Evolutionary conservation across 2,888 invertebrate genomes (phyloP), one percentile per base, ranked within the genome.

Genomic region (Elmis aenea): DNA sequence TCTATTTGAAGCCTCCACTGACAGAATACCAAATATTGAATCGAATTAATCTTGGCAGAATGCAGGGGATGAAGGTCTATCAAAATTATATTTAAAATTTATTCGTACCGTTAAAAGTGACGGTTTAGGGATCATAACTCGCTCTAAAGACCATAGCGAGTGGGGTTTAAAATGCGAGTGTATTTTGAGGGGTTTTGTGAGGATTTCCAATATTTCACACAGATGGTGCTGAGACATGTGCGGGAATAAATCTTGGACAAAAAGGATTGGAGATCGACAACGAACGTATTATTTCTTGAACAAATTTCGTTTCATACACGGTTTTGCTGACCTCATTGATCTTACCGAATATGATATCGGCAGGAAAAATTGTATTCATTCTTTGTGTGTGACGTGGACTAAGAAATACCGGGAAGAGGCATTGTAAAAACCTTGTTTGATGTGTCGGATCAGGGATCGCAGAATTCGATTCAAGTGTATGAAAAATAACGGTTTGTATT

Each of bases 131-230:
- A 23, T 24, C 32, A 22, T 32, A 32, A 32, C 23, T 21, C 32
- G 23, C 24, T 25, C 25, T 32, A 25, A 32, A 32, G 32, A 32
- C 25, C 24, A 20, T 10, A 30, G 30, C 21, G 22, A 28, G 28
- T 22, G 23, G 32, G 32, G 32, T 32, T 32, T 33, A 28, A 31
- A 42, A 38, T 33, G 23, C 18, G 33, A 33, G 26, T 32, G 38
- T 33, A 38, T 15, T 21, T 31, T 20, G 36, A 41, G 38, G 33
- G 42, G 35, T 27, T 35, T 34, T 28, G 32, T 30, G 26, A 38
- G 41, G 40, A 42, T 39, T 47, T 45, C 42, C 37, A 47, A 47
- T 47, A 47, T 47, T 42, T 47, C 44, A 46, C 32, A 28, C 41
- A 36, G 26, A 34, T 33, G 42, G 33, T 35, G 38, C 36, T 15